Conservation (phyloP, 2,888 invertebrate species). For the Adineta ricciae region DNA sequence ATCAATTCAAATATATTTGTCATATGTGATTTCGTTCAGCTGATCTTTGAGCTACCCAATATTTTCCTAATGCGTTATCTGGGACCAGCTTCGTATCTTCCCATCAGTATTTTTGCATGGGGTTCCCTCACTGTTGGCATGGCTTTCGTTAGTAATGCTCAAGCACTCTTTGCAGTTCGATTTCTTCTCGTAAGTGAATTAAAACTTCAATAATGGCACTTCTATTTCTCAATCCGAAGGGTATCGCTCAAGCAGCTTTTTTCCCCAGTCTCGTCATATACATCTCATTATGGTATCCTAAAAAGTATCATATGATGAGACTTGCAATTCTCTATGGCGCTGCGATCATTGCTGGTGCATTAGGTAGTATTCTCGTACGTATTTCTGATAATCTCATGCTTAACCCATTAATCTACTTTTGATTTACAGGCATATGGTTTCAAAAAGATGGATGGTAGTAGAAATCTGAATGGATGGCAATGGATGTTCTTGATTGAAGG, state of each 20-base stretch:
- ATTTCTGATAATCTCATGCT: neutral
- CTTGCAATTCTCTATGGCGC: neutral
- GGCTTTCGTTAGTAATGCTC: neutral
- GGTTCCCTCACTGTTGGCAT: neutral
- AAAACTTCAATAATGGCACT: no score
- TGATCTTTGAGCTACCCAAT: neutral
- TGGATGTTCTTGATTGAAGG: neutral
- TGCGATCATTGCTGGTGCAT: neutral
- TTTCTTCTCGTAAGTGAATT: neutral
- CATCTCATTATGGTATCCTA: neutral
- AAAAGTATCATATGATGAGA: neutral
- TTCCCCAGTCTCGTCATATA: neutral
- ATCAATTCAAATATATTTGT: neutral
- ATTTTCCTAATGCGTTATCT: neutral
- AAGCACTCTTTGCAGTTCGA: neutral
- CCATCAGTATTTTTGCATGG: neutral
- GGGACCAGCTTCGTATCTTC: neutral
- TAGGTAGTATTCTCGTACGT: neutral
- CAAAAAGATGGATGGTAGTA: neutral
- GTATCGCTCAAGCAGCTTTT: neutral
- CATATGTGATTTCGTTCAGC: neutral
- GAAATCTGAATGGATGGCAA: neutral
- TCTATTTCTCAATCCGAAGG: neutral
- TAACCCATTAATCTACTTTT: neutral
- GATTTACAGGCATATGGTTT: neutral